Conservation (phyloP, 2,113 vertebrate species). For the Laticauda laticaudata region DNA sequence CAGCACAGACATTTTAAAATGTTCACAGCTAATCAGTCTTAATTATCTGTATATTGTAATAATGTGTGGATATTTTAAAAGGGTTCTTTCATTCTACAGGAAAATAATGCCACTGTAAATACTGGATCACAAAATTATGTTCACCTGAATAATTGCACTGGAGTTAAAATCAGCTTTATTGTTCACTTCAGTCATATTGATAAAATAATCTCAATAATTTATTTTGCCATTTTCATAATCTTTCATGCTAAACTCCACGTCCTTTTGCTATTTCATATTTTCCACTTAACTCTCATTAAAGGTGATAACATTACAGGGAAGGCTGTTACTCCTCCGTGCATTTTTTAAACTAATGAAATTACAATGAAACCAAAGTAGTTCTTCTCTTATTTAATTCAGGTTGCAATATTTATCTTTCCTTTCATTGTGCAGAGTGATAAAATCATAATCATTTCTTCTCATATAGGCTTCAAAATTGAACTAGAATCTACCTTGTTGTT, state of each 20-base stretch:
- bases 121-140: not conserved
- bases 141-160: not conserved
- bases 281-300: not conserved
- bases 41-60: not conserved
- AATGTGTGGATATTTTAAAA: not conserved
- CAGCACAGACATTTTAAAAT: not conserved
- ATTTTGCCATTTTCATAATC: not conserved
- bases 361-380: not conserved
- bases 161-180: not conserved
- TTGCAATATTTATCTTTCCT: not conserved
- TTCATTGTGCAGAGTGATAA: not conserved
- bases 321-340: not conserved
- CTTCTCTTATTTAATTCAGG: not conserved
- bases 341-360: not conserved
- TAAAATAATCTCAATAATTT: not conserved
- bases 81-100: not conserved
- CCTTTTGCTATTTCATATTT: not conserved
- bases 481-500: not conserved
- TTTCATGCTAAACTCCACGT: not conserved
- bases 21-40: not conserved
- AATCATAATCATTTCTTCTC: not conserved
- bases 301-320: not conserved
- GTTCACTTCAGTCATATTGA: not conserved
- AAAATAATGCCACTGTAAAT: not conserved
- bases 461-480: not conserved